Evolutionary conservation across 2,113 vertebrate species (phyloP), one percentile per base, ranked within the genome.

Genomic region (Aegotheles bennettii): DNA sequence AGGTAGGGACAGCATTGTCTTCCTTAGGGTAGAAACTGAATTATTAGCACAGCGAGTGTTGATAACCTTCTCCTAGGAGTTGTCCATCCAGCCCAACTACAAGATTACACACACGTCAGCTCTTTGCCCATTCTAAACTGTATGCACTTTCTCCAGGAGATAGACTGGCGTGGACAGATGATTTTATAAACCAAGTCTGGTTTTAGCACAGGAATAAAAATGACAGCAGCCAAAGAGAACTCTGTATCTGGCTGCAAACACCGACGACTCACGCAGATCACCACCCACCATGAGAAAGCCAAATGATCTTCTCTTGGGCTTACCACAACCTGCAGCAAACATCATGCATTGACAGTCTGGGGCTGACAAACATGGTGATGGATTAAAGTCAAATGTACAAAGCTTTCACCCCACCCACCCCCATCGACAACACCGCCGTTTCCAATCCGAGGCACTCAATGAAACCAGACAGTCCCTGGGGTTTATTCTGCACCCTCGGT

Each of bases 241-340:
- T 33, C 35, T 7, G 3, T 4, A 7, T 14, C 56, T 23, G 36
- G 29, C 79, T 64, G 51, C 54, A 35, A 51, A 48, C 1, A 7
- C 35, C 40, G 5, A 0, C 12, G 43, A 9, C 6, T 15, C 21
- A 1, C 10, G 0, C 1, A 21, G 64, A 13, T 1, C 15, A 25
- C 26, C 47, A 11, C 28, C 56, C 16, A 5, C 33, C 28, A 10
- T 15, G 8, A 24, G 20, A 53, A 53, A 71, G 51, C 15, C 50
- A 40, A 54, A 73, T 0, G 40, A 3, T 4, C 36, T 51, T 33
- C 45, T 40, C 59, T 38, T 6, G 57, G 61, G 42, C 43, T 51
- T 25, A 29, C 10, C 61, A 35, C 38, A 26, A 31, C 53, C 53
- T 47, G 60, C 60, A 16, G 21, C 4, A 9, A 54, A 21, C 50